Conservation (phyloP, 2,797 vertebrate species). For the Enteromius thamalakanensis region DNA sequence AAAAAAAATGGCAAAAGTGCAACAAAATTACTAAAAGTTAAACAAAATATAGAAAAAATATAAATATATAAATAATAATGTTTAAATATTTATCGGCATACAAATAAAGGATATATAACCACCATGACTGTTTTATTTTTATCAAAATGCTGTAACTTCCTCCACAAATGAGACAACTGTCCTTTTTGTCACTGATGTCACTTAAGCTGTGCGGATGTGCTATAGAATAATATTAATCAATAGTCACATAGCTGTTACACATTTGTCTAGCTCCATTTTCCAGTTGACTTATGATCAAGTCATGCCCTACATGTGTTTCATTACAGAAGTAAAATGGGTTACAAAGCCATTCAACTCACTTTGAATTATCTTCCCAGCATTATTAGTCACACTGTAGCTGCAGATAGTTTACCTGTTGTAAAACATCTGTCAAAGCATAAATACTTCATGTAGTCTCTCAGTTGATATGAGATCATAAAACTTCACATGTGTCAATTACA, state of each 20-base stretch:
- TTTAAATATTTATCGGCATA: background rate
- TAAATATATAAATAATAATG: background rate
- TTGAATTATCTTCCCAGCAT: background rate
- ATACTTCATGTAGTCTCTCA: background rate
- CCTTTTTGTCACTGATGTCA: background rate
- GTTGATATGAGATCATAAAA: background rate
- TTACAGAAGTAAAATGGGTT: background rate
- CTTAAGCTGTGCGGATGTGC: background rate
- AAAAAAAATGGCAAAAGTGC: background rate
- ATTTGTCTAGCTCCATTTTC: background rate
- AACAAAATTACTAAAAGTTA: background rate
- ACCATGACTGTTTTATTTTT: background rate
- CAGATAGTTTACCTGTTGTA: background rate
- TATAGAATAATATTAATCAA: background rate
- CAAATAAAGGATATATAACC: background rate
- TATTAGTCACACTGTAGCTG: background rate
- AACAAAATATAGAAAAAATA: background rate
- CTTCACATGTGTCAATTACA: background rate
- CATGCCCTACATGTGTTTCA: background rate
- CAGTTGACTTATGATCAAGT: background rate
- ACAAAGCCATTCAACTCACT: background rate
- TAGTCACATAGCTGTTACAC: background rate
- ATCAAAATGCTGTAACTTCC: conserved; percentile 1
- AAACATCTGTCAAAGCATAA: background rate
- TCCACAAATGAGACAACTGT: background rate